Evolutionary conservation across 1,140 invertebrate genomes (phyloP).

Genomic region (Drosophila ananassae): DNA sequence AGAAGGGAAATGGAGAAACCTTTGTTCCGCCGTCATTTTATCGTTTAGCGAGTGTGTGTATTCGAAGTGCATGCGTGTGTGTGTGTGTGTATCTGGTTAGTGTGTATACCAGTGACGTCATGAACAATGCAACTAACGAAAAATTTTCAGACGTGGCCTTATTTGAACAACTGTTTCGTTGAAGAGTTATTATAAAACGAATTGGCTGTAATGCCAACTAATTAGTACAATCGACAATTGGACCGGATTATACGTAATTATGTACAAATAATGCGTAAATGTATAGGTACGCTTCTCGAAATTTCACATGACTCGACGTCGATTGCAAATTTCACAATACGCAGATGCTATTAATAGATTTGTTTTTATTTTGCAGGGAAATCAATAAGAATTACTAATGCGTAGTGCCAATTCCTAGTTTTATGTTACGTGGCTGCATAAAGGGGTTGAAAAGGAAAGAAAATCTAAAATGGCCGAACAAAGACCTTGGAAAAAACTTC

Average conservation of each 20-base stretch:
- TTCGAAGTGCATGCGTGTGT: slow-evolving; percentile 5
- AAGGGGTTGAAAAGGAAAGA: slow-evolving; percentile 22
- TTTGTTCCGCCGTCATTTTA: slow-evolving; percentile 38
- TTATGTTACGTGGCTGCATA: slow-evolving; percentile 1
- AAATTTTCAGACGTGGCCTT: slow-evolving; percentile 25
- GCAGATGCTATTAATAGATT: slow-evolving; percentile 27
- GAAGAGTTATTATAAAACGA: background rate
- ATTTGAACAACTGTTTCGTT: background rate
- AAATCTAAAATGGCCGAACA: slow-evolving; percentile 22
- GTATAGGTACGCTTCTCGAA: slow-evolving; percentile 12
- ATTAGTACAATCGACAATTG: background rate
- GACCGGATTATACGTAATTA: background rate
- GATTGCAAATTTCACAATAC: slow-evolving; percentile 29
- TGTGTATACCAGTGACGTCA: slow-evolving; percentile 34
- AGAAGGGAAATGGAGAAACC: slow-evolving; percentile 28
- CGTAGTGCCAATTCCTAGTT: slow-evolving; percentile 26
- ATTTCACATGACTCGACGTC: slow-evolving; percentile 23
- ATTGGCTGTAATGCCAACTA: too few species aligned
- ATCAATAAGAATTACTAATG: slow-evolving; percentile 7
- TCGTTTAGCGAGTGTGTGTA: slow-evolving; percentile 4
- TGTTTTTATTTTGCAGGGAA: slow-evolving; percentile 23
- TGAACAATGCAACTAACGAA: background rate
- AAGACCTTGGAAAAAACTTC: slow-evolving; percentile 20
- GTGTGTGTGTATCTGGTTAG: background rate
- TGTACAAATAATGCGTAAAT: background rate